phyloP scores from a whole-genome alignment of 2,888 invertebrate species.

The Slavum lentiscoides region DNA sequence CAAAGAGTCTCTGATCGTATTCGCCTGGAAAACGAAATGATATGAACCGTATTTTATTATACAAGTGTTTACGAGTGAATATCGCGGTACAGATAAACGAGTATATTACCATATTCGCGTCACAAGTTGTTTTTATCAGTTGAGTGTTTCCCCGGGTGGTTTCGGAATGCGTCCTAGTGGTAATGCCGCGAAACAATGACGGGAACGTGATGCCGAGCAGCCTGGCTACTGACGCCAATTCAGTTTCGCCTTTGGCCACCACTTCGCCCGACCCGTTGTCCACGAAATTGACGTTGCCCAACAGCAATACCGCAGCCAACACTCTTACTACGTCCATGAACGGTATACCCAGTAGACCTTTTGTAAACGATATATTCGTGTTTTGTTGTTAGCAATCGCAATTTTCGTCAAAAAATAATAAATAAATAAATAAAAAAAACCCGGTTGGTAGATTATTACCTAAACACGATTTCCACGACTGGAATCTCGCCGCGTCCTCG shows the following conservation, averaged over 20 bases:
- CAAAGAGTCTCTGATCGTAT: constrained; percentile 84
- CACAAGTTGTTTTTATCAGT: constrained; percentile 78
- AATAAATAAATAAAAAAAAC: background rate
- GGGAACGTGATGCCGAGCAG: constrained; percentile 77
- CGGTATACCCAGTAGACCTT: constrained; percentile 85
- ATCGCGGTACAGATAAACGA: constrained; percentile 41
- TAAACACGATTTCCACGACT: constrained; percentile 89
- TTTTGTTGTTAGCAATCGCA: background rate
- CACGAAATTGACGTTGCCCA: constrained; percentile 89
- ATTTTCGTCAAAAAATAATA: too few relatives aligned
- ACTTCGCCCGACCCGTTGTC: constrained; percentile 69
- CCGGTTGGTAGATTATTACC: constrained; percentile 60
- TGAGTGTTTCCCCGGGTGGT: constrained; percentile 66
- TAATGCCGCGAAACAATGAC: constrained; percentile 78
- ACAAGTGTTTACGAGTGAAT: too few relatives aligned
- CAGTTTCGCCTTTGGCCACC: constrained; percentile 78
- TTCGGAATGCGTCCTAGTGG: constrained; percentile 71
- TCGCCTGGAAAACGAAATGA: constrained; percentile 66
- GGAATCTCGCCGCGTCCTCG: constrained; percentile 77
- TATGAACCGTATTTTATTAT: too few relatives aligned
- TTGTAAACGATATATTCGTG: background rate
- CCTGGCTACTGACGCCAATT: constrained; percentile 83
- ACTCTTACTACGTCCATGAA: constrained; percentile 92
- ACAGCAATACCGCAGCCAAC: constrained; percentile 82
- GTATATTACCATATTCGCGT: constrained; percentile 71